A percentile compares a stretch with the other conserved stretches of the same genome.
Conservation (phyloP, 2,888 invertebrate species). For the Idaea dimidiata region DNA sequence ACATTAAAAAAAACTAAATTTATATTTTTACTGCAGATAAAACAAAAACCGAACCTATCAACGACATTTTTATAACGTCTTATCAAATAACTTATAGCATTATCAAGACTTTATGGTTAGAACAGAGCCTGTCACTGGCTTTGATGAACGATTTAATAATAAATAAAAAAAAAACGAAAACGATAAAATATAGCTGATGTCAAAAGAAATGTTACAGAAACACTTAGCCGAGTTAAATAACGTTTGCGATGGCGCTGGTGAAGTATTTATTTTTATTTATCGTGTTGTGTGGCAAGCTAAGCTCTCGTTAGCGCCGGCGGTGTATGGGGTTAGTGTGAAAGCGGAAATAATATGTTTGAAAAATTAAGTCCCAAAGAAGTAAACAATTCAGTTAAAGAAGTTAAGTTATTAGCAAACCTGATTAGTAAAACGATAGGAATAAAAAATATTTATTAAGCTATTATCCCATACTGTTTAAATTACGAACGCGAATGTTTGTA, state of each 20-base stretch:
- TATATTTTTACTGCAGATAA: not conserved
- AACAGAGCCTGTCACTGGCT: not conserved
- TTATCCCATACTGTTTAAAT: no score
- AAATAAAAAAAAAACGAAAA: not conserved
- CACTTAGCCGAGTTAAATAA: not conserved
- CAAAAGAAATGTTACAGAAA: not conserved
- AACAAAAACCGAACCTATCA: not conserved
- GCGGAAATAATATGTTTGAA: not conserved
- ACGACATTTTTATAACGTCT: not conserved
- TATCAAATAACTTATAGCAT: not conserved
- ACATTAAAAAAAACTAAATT: not conserved
- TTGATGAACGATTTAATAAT: not conserved
- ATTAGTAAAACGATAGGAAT: no score
- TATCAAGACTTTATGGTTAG: not conserved
- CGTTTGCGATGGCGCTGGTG: slow-evolving; percentile 1
- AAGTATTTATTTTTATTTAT: not conserved
- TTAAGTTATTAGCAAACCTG: no score
- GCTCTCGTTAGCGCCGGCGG: not conserved
- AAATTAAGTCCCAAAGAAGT: not conserved
- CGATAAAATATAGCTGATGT: not conserved
- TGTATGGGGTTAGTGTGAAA: not conserved
- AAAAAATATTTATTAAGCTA: no score
- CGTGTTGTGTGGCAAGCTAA: slow-evolving; percentile 1
- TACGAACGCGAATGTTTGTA: no score
- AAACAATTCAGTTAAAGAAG: not conserved